A percentile compares a stretch with the other conserved stretches of the same genome.
Evolutionary conservation across 2,113 vertebrate species (phyloP).

Genomic region (Megaleporinus macrocephalus): DNA sequence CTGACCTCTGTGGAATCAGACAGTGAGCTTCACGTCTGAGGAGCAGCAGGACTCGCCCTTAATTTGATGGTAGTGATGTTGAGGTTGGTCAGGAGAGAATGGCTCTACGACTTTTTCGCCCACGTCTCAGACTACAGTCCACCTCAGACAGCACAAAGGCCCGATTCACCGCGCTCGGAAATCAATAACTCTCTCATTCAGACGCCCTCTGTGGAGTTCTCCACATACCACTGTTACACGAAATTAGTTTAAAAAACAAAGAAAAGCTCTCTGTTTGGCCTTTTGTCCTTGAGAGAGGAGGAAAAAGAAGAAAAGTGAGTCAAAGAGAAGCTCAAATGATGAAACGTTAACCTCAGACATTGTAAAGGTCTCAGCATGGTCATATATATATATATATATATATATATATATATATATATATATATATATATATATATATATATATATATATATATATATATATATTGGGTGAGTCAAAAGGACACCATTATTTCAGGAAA

Average conservation of each 20-base stretch:
- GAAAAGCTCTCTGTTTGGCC: not conserved
- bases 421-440: no score
- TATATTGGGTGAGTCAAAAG: no score
- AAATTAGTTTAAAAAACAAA: not conserved
- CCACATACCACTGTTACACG: not conserved
- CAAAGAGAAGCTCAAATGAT: not conserved
- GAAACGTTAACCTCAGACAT: no score
- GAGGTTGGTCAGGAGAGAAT: conserved; percentile 1
- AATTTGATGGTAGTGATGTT: conserved; percentile 28
- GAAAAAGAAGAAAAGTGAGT: conserved; percentile 12
- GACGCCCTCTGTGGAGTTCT: conserved; percentile 13
- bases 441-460: no score
- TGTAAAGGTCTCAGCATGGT: no score
- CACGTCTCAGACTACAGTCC: conserved; percentile 10
- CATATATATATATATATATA: no score
- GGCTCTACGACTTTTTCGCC: conserved; percentile 3
- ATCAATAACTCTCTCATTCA: conserved; percentile 27
- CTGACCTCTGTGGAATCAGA: conserved; percentile 24
- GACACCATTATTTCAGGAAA: no score
- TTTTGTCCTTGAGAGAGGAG: not conserved
- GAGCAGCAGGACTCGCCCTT: conserved; percentile 5
- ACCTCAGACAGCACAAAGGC: conserved; percentile 18
- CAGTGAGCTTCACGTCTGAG: conserved; percentile 24
- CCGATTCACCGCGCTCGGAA: conserved; percentile 19
- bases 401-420: no score